Evolutionary conservation across 2,113 vertebrate species (phyloP).

Genomic region (Tichodroma muraria): DNA sequence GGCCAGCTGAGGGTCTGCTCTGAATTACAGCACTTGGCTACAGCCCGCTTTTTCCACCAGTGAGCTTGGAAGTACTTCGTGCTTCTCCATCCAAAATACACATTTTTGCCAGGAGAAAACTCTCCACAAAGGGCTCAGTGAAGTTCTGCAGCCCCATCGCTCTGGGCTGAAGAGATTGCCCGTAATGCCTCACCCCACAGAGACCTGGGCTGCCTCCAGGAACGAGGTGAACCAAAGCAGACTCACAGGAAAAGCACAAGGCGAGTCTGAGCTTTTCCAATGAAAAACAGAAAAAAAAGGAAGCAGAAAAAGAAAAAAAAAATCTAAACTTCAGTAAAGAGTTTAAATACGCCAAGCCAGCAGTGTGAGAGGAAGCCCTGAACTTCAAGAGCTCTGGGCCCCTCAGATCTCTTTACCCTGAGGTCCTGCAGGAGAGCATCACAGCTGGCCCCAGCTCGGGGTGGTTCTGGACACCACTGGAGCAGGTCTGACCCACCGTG

Average conservation of each 20-base stretch:
- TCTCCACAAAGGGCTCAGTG: neutral
- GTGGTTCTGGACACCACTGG: rapidly evolving
- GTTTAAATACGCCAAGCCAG: neutral
- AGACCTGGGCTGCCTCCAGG: neutral
- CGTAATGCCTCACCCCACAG: neutral
- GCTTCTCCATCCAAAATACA: neutral
- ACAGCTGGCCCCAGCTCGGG: neutral
- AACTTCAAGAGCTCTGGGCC: neutral
- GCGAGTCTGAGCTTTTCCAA: neutral
- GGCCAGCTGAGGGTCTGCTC: neutral
- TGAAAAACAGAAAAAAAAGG: neutral
- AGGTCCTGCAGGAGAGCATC: neutral
- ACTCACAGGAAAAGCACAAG: neutral
- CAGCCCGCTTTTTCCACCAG: neutral
- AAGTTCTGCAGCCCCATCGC: neutral
- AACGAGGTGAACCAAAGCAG: neutral
- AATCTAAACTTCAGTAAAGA: neutral
- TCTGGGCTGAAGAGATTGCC: neutral
- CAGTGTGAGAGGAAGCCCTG: neutral
- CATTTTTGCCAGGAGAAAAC: neutral
- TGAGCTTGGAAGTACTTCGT: neutral
- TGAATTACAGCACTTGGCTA: neutral
- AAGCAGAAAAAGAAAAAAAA: neutral
- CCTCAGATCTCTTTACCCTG: neutral
- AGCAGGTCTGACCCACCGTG: neutral